phyloP scores from a whole-genome alignment of 2,888 invertebrate genomes.

The Aethes cnicana region DNA sequence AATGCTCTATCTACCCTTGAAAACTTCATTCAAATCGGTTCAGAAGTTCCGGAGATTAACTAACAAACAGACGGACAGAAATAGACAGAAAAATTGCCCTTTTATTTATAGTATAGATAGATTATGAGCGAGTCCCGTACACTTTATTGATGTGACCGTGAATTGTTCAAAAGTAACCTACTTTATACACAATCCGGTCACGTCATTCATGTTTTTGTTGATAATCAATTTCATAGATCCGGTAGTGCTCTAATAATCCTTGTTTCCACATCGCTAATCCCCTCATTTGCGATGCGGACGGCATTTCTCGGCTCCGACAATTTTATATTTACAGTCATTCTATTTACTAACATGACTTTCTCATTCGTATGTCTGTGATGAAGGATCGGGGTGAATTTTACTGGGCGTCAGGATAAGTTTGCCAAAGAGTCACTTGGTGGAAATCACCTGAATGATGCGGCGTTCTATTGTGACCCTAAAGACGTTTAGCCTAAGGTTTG shows the following conservation, averaged over 20 bases:
- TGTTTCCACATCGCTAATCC: constrained; percentile 51
- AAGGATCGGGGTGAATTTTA: not conserved
- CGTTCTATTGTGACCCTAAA: constrained; percentile 27
- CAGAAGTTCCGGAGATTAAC: too few relatives aligned
- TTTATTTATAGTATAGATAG: too few relatives aligned
- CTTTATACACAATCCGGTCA: not conserved
- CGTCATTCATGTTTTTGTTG: constrained; percentile 33
- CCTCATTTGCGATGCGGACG: constrained; percentile 46
- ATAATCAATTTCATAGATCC: constrained; percentile 37
- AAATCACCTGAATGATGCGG: constrained; percentile 11
- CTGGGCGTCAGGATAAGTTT: constrained; percentile 23
- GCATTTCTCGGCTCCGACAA: constrained; percentile 33
- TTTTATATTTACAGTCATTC: constrained; percentile 22
- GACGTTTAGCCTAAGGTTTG: constrained; percentile 9
- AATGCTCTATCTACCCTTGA: too few relatives aligned
- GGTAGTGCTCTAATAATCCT: constrained; percentile 44
- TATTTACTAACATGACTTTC: constrained; percentile 16
- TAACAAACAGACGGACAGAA: too few relatives aligned
- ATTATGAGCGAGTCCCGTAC: too few relatives aligned
- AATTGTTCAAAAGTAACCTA: constrained; percentile 14
- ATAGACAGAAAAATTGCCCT: too few relatives aligned
- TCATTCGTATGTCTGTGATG: not conserved
- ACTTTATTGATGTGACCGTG: too few relatives aligned
- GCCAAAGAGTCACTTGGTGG: constrained; percentile 1
- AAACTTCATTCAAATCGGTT: too few relatives aligned